Percentiles rank a stretch among this genome's conserved stretches.
Conservation (phyloP, 2,888 invertebrate genomes). For the Frankliniella fusca region DNA sequence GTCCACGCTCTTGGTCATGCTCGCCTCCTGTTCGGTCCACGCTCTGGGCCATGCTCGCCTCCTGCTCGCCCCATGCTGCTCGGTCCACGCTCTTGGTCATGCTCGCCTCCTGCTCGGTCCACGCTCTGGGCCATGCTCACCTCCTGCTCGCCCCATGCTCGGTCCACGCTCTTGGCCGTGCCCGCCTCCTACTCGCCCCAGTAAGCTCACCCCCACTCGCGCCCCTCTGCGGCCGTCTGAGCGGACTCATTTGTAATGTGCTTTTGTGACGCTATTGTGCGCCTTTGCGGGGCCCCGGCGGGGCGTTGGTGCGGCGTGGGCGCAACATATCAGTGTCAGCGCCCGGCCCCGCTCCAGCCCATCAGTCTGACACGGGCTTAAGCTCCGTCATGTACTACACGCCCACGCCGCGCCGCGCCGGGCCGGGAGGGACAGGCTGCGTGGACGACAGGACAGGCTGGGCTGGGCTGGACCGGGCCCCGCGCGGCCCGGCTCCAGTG, state of each 20-base stretch:
- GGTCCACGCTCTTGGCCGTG: neutral
- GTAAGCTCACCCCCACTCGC: neutral
- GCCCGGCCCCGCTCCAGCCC: neutral
- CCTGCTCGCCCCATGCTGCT: too few relatives aligned
- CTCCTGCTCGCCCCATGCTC: neutral
- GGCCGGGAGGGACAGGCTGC: neutral
- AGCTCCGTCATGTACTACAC: neutral
- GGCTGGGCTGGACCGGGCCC: neutral
- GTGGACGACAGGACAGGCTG: neutral
- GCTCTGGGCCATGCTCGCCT: too few relatives aligned
- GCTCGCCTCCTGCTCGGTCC: too few relatives aligned
- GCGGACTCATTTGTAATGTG: neutral
- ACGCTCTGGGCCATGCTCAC: too few relatives aligned
- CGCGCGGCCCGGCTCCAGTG: neutral
- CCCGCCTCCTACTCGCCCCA: neutral
- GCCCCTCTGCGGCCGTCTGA: neutral
- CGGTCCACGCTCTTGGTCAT: too few relatives aligned
- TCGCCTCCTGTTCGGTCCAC: too few relatives aligned
- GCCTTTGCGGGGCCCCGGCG: neutral
- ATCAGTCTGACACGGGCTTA: constrained; percentile 1
- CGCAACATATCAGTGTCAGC: constrained; percentile 5
- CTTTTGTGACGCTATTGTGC: neutral
- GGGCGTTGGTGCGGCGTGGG: neutral
- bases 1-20: too few relatives aligned
- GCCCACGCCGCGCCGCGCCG: neutral